Conservation (phyloP, 2,888 invertebrate species). For the Cephus rjabovi region DNA sequence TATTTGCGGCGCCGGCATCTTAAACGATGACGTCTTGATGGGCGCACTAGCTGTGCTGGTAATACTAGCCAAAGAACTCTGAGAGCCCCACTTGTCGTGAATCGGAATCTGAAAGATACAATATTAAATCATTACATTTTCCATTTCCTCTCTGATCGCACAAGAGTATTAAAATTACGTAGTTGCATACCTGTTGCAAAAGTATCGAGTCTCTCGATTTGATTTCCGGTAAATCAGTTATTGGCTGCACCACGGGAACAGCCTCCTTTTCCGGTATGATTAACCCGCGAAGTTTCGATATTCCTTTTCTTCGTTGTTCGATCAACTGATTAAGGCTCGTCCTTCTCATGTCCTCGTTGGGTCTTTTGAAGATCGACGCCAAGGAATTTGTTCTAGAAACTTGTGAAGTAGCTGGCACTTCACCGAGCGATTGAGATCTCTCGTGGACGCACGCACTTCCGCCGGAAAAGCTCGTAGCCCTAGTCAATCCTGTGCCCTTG, state of each 20-base stretch:
- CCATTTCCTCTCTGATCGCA: neutral
- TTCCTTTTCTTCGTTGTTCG: conserved; percentile 84
- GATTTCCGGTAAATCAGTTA: conserved; percentile 85
- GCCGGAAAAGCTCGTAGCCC: conserved; percentile 67
- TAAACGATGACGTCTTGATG: conserved; percentile 53
- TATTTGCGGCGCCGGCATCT: conserved; percentile 66
- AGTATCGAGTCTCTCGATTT: conserved; percentile 76
- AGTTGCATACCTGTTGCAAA: conserved; percentile 48
- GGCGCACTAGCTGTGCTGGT: conserved; percentile 53
- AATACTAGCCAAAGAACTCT: conserved; percentile 57
- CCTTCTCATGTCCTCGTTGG: conserved; percentile 69
- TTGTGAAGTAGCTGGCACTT: conserved; percentile 55
- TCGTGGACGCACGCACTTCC: conserved; percentile 58
- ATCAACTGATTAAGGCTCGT: conserved; percentile 80
- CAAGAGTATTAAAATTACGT: neutral
- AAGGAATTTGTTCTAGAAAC: conserved; percentile 56
- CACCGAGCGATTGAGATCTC: conserved; percentile 69
- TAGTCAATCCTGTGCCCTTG: conserved; percentile 34
- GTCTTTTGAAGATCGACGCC: conserved; percentile 52
- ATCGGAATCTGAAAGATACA: conserved; percentile 46
- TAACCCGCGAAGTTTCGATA: conserved; percentile 88
- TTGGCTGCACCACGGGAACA: conserved; percentile 69
- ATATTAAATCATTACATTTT: neutral
- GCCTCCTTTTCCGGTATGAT: conserved; percentile 84
- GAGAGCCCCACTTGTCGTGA: conserved; percentile 62